Base-by-base conservation (phyloP, 1,140 invertebrate genomes). In the Anadara kagoshimensis region DNA sequence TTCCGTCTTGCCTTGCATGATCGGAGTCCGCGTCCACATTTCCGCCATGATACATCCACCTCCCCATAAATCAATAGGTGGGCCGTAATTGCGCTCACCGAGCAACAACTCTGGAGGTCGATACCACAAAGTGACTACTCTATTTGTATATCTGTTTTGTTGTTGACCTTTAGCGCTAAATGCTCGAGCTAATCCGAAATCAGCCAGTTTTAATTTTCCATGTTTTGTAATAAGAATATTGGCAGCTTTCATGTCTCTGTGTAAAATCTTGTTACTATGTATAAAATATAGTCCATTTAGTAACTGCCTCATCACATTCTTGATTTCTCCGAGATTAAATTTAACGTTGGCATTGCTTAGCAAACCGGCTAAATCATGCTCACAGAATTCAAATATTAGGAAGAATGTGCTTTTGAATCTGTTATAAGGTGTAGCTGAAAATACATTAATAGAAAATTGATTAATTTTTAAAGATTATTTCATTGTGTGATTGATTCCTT, bases 31-130 rank as follows among this genome's bases (percentile, higher is more conserved):
- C 0, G 97, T 99, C 98, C 98, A 99, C 96, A 99, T 97, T 90
- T 99, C 97, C 0, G 97, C 97, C 97, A 99, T 98, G 53, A 99
- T 99, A 85, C 98, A 99, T 0, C 98, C 98, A 36, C 96, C 97
- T 14, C 97, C 97, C 98, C 98, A 99, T 88, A 99, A 92, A 91
- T 99, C 98, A 36, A 99, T 96, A 0, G 97, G 94, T 12, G 97
- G 96, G 0, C 97, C 97, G 88, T 90, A 90, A 89, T 98, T 97
- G 24, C 97, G 90, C 83, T 98, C 97, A 43, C 98, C 98, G 0
- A 98, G 89, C 4, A 96, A 84, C 14, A 96, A 86, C 86, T 96
- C 95, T 0, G 97, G 97, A 24, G 97, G 97, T 62, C 97, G 91
- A 87, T 99, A 99, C 98, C 98, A 99, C 10, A 99, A 88, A 0